Evolutionary conservation across 2,797 vertebrate genomes (phyloP).

Genomic region (Gymnodraco acuticeps): DNA sequence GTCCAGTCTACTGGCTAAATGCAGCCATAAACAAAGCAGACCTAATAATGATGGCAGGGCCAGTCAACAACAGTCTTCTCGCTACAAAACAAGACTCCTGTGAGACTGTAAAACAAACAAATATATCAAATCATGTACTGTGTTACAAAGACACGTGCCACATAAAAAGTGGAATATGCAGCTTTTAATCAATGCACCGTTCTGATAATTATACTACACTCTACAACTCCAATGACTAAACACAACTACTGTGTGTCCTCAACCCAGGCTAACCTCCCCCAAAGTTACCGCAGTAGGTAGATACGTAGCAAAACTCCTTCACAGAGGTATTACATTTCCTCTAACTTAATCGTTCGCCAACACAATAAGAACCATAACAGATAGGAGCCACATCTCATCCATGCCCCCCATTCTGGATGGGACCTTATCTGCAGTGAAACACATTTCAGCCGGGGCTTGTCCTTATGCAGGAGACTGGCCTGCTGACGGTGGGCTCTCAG

Average conservation of each 20-base stretch:
- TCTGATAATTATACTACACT: constrained; percentile 30
- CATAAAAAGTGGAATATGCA: constrained; percentile 10
- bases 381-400: constrained; percentile 81
- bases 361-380: constrained; percentile 82
- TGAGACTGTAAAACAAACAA: constrained; percentile 42
- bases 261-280: constrained; percentile 38
- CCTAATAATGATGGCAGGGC: constrained; percentile 70
- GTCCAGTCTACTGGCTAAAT: constrained; percentile 63
- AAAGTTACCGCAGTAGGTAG: constrained; percentile 53
- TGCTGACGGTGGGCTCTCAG: constrained; percentile 79
- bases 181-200: constrained; percentile 25
- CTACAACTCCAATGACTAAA: constrained; percentile 15
- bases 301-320: constrained; percentile 63
- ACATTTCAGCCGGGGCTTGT: constrained; percentile 77
- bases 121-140: constrained; percentile 19
- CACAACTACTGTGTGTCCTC: constrained; percentile 41
- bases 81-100: constrained; percentile 33
- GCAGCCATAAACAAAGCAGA: constrained; percentile 71
- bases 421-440: constrained; percentile 86
- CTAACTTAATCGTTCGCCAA: constrained; percentile 73
- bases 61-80: constrained; percentile 38
- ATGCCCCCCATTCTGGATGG: constrained; percentile 75
- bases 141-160: constrained; percentile 11
- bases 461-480: constrained; percentile 59
- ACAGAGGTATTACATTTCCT: constrained; percentile 81